Base-by-base conservation (phyloP, 2,888 invertebrate species). In the Cephus rjabovi region DNA sequence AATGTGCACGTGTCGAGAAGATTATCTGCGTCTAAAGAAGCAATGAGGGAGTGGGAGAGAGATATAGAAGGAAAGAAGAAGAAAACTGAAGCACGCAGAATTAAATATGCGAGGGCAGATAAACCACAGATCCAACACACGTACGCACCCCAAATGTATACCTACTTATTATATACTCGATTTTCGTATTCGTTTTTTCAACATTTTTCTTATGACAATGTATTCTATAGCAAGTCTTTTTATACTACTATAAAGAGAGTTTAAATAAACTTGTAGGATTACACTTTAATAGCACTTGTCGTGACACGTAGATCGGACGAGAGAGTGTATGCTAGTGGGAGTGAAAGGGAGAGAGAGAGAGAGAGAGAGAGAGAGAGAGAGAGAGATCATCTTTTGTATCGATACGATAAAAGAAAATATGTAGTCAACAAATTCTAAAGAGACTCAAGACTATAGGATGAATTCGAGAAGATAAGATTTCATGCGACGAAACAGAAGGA, bases 151-250 rank as follows among this genome's bases (percentile, higher is more conserved):
- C 31, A 33, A 23, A 34, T 30, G 71, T 71, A 23, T 71, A 71
- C 30, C 71, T 30, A 71, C 71, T 71, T 71, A 71, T 71, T 71
- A 71, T 71, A 71, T 34, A 71, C 71, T 34, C 76, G 79, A 70
- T 71, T 81, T 84, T 83, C 81, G 79, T 83, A 84, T 78, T 84
- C 81, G 75, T 80, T 81, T 83, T 74, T 80, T 81, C 76, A 75
- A 82, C 77, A 77, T 86, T 80, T 85, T 85, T 86, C 79, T 82
- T 81, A 79, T 75, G 74, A 79, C 77, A 40, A 78, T 73, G 77
- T 80, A 79, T 77, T 84, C 80, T 79, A 79, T 80, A 80, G 79
- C 75, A 78, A 78, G 76, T 80, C 81, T 83, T 85, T 85, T 83
- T 86, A 84, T 82, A 86, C 79, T 79, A 75, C 81, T 81, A 78